phyloP scores from a whole-genome alignment of 2,797 vertebrate genomes.

The Echiichthys vipera region DNA sequence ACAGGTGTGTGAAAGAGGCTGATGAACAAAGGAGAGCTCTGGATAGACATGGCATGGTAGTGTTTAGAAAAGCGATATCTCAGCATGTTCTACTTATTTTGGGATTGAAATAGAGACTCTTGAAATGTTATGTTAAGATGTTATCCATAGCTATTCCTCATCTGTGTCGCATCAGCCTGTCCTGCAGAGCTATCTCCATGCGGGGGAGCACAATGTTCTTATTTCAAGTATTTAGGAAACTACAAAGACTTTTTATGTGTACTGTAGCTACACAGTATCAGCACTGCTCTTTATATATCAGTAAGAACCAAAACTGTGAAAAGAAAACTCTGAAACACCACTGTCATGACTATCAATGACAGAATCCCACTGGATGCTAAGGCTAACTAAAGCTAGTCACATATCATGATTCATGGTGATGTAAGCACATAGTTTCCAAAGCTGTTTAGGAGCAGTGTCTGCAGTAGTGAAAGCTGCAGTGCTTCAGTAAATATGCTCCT shows the following conservation, averaged over 20 bases:
- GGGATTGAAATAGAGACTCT: constrained; percentile 8
- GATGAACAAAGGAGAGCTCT: no score
- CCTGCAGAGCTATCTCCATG: constrained; percentile 9
- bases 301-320: not conserved
- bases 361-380: not conserved
- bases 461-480: not conserved
- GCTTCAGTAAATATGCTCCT: not conserved
- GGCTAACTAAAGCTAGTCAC: not conserved
- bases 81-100: no score
- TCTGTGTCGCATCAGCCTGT: constrained; percentile 55
- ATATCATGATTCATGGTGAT: not conserved
- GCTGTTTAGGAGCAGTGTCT: not conserved
- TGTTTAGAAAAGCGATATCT: no score
- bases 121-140: constrained; percentile 14
- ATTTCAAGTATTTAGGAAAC: constrained; percentile 6
- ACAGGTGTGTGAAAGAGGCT: no score
- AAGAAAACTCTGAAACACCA: not conserved
- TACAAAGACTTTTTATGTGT: constrained; percentile 3
- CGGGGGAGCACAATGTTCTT: constrained; percentile 3
- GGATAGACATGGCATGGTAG: no score
- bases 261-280: not conserved
- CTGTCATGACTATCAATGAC: not conserved
- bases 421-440: not conserved
- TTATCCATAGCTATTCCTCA: constrained; percentile 12
- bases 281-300: not conserved